Percentiles rank a stretch among this genome's conserved stretches.
Conservation (phyloP, 1,140 invertebrate genomes). For the Camponotus floridanus region DNA sequence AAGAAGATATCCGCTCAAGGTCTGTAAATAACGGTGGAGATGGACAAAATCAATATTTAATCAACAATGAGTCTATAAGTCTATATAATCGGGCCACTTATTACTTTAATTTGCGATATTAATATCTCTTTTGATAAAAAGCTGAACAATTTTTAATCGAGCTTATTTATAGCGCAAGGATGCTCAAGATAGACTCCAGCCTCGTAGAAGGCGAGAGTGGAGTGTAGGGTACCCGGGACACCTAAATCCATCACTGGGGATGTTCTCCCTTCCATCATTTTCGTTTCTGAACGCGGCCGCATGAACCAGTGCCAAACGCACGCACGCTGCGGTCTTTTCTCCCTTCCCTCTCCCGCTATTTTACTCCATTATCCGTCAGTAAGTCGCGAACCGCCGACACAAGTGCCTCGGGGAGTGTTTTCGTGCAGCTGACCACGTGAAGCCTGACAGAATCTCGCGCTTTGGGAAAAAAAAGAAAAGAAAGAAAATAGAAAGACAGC, state of each 20-base stretch:
- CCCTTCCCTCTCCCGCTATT: slow-evolving; percentile 53
- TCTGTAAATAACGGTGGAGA: background rate
- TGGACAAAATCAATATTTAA: background rate
- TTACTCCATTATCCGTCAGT: slow-evolving; percentile 69
- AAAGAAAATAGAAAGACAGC: background rate
- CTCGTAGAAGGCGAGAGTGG: too few species aligned
- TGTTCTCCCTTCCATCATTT: slow-evolving; percentile 32
- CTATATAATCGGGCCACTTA: too few species aligned
- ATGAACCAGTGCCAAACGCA: slow-evolving; percentile 51
- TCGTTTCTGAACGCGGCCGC: background rate
- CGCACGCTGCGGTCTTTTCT: slow-evolving; percentile 62
- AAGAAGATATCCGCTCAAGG: slow-evolving; percentile 2
- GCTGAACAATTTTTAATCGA: too few species aligned
- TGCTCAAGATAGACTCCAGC: too few species aligned
- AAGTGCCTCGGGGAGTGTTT: slow-evolving; percentile 38
- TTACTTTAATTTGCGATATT: too few species aligned
- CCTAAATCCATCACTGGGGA: slow-evolving; percentile 33
- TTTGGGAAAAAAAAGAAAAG: background rate
- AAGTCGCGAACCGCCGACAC: slow-evolving; percentile 59
- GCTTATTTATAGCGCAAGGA: too few species aligned
- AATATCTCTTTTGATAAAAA: too few species aligned
- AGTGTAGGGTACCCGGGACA: slow-evolving; percentile 9
- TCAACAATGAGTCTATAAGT: background rate
- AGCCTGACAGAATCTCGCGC: background rate
- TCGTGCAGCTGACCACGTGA: background rate